These are phyloP conservation scores for Chironex yamaguchii DNA, from an alignment of 30 jellyfish, hydroid and myxozoan species.

Conservation along the genomic window DNA sequence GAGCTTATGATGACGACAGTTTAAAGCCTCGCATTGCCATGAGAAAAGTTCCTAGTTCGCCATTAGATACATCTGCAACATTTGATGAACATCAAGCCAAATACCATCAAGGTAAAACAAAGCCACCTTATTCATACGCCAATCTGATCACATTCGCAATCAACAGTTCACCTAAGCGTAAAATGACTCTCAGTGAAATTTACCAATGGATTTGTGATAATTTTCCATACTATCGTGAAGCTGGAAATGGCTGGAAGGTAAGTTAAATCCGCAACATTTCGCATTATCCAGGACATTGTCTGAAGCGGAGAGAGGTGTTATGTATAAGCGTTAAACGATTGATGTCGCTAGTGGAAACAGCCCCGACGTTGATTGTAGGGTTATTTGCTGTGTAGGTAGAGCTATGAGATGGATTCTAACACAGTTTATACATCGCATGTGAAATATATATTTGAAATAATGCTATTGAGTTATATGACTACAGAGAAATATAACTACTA, in stretches of 20 bases:
- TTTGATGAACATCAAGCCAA: conserved; percentile 79
- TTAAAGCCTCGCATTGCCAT: conserved; percentile 74
- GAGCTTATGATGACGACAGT: conserved; percentile 49
- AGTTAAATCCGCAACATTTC: neutral
- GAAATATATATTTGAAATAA: no score
- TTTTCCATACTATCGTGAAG: conserved; percentile 90
- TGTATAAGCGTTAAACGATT: conserved; percentile 11
- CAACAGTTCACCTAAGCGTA: conserved; percentile 74
- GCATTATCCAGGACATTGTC: neutral
- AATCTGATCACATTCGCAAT: conserved; percentile 94
- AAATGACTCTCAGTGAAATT: conserved; percentile 90
- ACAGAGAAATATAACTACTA: no score
- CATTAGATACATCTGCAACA: conserved; percentile 88
- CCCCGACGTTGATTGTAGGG: no score
- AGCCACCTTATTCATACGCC: conserved; percentile 98
- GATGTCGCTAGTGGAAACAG: neutral
- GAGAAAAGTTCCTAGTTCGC: conserved; percentile 92
- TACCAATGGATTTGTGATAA: conserved; percentile 94
- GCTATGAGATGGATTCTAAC: no score
- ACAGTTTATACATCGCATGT: no score
- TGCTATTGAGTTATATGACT: no score
- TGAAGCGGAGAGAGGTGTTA: neutral
- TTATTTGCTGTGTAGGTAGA: no score
- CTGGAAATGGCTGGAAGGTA: conserved; percentile 99
- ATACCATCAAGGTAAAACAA: conserved; percentile 87